These are phyloP conservation scores for Sinodicranocentrus sp. DNA, from an alignment of 2,888 invertebrate species.

Conservation along the genomic window DNA sequence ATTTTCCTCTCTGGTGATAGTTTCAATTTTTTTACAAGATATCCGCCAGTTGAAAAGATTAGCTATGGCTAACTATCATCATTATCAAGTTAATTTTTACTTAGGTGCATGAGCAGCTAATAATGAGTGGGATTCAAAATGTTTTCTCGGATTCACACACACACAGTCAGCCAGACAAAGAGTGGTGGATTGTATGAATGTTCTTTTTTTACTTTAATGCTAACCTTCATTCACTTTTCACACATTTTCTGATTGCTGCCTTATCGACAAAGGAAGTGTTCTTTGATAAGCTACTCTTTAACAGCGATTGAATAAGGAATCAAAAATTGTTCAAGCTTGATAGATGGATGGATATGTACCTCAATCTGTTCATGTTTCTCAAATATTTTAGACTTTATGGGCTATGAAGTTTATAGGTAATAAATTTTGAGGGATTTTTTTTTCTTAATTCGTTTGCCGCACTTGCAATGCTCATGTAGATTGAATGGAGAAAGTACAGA, in stretches of 20 bases:
- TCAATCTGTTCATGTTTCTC: no score
- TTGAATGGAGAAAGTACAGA: no score
- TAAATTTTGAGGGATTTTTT: no score
- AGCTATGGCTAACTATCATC: conserved; percentile 16
- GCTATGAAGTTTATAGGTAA: no score
- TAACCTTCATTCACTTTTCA: conserved; percentile 1
- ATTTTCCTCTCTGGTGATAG: not conserved
- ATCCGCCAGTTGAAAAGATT: not conserved
- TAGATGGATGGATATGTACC: no score
- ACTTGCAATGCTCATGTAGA: no score
- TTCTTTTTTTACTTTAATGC: not conserved
- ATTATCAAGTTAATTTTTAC: conserved; percentile 31
- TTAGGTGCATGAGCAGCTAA: conserved; percentile 16
- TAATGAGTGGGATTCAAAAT: conserved; percentile 1
- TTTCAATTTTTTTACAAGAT: not conserved
- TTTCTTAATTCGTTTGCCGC: no score
- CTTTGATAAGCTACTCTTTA: not conserved
- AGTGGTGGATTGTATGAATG: not conserved
- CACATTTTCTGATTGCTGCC: conserved; percentile 2
- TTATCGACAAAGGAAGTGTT: conserved; percentile 5
- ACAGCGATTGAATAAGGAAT: not conserved
- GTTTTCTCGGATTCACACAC: not conserved
- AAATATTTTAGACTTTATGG: no score
- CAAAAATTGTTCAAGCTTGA: not conserved
- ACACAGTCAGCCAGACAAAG: not conserved